Evolutionary conservation across 2,888 invertebrate genomes (phyloP), one percentile per base, ranked within the genome.

Genomic region (Agrochola litura): DNA sequence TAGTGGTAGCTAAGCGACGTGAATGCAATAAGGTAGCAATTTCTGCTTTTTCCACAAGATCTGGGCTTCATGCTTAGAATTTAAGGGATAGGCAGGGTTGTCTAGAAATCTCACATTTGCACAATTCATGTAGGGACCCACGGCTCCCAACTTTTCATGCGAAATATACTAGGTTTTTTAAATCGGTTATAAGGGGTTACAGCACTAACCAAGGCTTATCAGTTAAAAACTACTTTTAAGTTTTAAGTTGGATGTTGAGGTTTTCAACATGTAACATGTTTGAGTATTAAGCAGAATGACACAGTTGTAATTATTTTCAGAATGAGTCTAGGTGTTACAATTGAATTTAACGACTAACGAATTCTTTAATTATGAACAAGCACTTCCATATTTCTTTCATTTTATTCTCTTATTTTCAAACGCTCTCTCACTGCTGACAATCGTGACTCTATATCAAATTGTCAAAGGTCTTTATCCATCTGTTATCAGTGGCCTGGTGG

Each of bases 1-100:
- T 71, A 74, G 60, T 58, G 10, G 0, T 14, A n/a, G 60, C 65
- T 63, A 69, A 12, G 43, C 25, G 25, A 72, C 73, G 1, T 30
- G 16, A 6, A 25, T 49, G 25, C 37, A 52, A 9, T 41, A 22
- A 14, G 10, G n/a, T 37, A 46, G 10, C 2, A 30, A 49, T 14
- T 22, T 9, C 22, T 22, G 22, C 22, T 52, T 67, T 14, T n/a
- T 37, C 6, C 37, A 37, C 16, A 37, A 49, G 9, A 43, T 22
- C 9, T 70, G 14, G 1, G 3, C 9, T 22, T 6, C 19, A 22
- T 10, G 14, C 22, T 49, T 49, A 49, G 6, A 14, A 14, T 30
- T 5, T 22, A 12, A 8, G 6, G 22, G 9, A 9, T 9, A 0
- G 22, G 22, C 3, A 16, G 0, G 25, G 19, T 6, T 4, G 0